Evolutionary conservation across 2,888 invertebrate genomes (phyloP).

Genomic region (Cheilosia scutellata): DNA sequence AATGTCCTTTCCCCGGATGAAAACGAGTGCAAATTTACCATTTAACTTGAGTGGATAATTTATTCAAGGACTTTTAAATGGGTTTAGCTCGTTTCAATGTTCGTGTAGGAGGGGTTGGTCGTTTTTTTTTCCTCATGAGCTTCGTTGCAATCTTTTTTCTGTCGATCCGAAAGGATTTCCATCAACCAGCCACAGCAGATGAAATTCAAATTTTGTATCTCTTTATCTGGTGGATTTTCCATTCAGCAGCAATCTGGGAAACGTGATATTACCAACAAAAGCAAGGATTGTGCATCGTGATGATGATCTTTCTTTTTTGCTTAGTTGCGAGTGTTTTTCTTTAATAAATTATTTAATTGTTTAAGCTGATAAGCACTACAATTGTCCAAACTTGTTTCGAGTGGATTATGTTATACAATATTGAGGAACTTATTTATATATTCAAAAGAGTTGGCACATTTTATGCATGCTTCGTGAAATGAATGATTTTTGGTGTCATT

Average conservation of each 20-base stretch:
- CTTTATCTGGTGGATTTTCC: neutral
- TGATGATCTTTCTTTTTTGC: neutral
- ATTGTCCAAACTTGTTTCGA: neutral
- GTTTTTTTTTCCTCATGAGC: neutral
- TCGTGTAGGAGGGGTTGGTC: neutral
- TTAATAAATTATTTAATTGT: conserved; percentile 17
- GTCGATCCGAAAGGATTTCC: conserved; percentile 16
- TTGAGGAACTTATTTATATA: conserved; percentile 18
- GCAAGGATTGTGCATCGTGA: conserved; percentile 1
- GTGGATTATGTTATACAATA: conserved; percentile 26
- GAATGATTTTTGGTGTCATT: conserved; percentile 5
- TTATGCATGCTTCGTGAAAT: conserved; percentile 11
- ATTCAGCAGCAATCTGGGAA: neutral
- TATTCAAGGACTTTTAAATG: conserved; percentile 26
- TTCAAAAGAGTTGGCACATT: conserved; percentile 20
- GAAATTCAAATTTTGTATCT: conserved; percentile 11
- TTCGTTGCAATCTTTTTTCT: conserved; percentile 15
- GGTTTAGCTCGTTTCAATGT: neutral
- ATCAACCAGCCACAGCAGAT: conserved; percentile 3
- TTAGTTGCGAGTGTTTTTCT: neutral
- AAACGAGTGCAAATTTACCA: neutral
- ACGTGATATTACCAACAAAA: neutral
- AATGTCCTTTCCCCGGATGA: conserved; percentile 1
- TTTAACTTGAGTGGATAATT: conserved; percentile 34
- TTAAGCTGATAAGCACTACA: neutral